These are phyloP conservation scores for Oriolus oriolus DNA, from an alignment of 2,113 vertebrate species.

Conservation along the genomic window DNA sequence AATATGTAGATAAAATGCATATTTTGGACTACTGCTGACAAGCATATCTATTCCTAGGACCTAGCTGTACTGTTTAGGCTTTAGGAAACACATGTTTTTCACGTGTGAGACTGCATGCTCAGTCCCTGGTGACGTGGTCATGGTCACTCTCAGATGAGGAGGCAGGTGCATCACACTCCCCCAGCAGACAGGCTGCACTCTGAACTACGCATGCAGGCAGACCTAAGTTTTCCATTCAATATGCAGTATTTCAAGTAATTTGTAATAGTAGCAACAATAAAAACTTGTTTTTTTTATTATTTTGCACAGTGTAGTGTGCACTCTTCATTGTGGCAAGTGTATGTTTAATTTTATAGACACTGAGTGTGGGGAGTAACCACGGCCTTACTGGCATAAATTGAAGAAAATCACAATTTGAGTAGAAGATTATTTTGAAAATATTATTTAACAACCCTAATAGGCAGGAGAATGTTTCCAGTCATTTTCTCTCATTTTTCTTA, in stretches of 20 bases:
- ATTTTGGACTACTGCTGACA: neutral
- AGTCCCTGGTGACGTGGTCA: neutral
- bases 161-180: accelerated
- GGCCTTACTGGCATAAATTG: neutral
- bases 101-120: accelerated
- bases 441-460: neutral
- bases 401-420: neutral
- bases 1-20: neutral
- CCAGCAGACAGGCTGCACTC: neutral
- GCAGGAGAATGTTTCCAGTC: neutral
- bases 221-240: neutral
- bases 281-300: neutral
- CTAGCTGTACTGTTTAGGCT: neutral
- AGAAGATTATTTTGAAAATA: neutral
- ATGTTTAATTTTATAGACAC: neutral
- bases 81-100: neutral
- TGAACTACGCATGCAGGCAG: neutral
- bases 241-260: neutral
- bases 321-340: neutral
- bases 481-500: neutral
- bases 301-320: neutral
- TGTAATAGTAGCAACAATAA: neutral
- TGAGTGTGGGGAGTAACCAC: neutral
- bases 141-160: neutral
- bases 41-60: neutral